Base-by-base conservation (phyloP, 92 coral and sea anemone genomes). In the Bergia puertoricense region DNA sequence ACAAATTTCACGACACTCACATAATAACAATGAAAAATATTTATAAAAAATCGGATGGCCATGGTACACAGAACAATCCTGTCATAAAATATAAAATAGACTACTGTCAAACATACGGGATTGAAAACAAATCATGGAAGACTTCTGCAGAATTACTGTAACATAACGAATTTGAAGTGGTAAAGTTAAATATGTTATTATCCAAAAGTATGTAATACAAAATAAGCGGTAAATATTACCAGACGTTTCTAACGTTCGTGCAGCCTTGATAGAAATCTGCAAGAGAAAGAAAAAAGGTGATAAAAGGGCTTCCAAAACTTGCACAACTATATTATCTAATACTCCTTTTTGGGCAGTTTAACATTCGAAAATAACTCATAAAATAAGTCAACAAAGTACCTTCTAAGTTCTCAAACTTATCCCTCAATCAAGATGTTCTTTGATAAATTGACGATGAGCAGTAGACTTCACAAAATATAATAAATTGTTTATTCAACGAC, bases 221-320 rank as follows among this genome's bases (percentile, higher is more conserved):
- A 45, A 79, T 0, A 80, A 23, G 15, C 14, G 8, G 69, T 11
- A 56, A 80, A 23, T 39, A 57, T 36, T 84, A 84, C 87, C 87
- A 14, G 87, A 84, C 16, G 45, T 84, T 48, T 74, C 87, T 84
- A 66, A 39, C 30, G 48, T 75, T 48, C 6, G 44, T 11, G 48
- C 77, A 84, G 65, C 62, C 66, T 46, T 84, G 87, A 46, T 79
- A 45, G 57, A 68, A 68, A 44, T 71, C 87, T 84, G 45, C 37
- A 10, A 73, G 13, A 37, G 38, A 30, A 84, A 48, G 13, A 30
- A 30, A 1, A 11, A 36, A 41, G 20, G 36, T 13, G 57, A 43
- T 22, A 41, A 13, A 45, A 65, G 56, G 11, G 10, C 75, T 41
- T 30, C 30, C 67, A 20, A 57, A 15, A 14, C 22, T 14, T 62